Evolutionary conservation across 30 jellyfish, hydroid and myxozoan species (phyloP), one percentile per base, ranked within the genome.

Genomic region (Cassiopea andromeda): DNA sequence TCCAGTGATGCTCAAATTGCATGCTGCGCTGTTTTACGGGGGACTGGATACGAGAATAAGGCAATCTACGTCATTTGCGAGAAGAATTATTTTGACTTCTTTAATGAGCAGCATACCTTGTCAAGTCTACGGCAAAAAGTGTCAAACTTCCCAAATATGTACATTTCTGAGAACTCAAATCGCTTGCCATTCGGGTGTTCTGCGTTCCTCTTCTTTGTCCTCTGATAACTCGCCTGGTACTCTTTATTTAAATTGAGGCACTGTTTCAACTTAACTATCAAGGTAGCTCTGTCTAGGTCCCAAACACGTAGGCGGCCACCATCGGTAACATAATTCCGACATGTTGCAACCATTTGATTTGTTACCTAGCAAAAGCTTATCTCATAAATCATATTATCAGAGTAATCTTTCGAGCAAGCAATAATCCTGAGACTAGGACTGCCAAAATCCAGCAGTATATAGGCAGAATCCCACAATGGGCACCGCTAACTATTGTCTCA

Each of bases 131-230:
- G 81, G 88, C 99, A 91, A 78, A 96, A 96, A 27, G 99, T 96
- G 70, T 91, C 97, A 78, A 96, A 96, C 77, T 96, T 96, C 60
- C 99, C 99, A 92, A 96, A 96, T 61, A 96, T 96, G 90, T 96
- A 96, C 99, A 96, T 96, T 69, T 96, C 99, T 60, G 99, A 96
- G 84, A 96, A 96, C 69, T 96, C 99, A 81, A 96, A 96, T 13
- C 98, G 99, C 71, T 91, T 96, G 80, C 87, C 95, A 10, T 66
- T 86, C 72, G 95, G 89, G 1, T 89, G 90, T 68, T 92, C 97
- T 43, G 89, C 96, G 73, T 88, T 89, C 82, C 85, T 91, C 57
- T 73, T 80, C 75, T 96, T 96, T 14, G 99, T 96, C 79, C 90
- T 87, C 77, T 96, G 98, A 74, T 92, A 96, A 81, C 99, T 92